Evolutionary conservation across 2,888 invertebrate genomes (phyloP).

Genomic region (Cataglyphis cursor): DNA sequence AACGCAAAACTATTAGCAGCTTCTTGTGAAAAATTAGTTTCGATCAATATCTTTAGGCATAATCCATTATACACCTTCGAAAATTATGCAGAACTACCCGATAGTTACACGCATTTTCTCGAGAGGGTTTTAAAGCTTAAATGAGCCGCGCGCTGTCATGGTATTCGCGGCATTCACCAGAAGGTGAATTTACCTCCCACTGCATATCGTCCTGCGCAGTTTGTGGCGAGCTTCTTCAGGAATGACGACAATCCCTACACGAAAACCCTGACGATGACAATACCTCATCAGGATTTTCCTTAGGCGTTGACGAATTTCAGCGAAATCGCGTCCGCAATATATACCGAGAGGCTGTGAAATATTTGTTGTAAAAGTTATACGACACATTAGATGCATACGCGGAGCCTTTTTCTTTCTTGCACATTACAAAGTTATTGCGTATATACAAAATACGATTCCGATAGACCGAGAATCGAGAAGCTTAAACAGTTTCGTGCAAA

Average conservation of each 20-base stretch:
- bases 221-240: slow-evolving; percentile 47
- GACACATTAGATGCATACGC: neutral
- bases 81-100: slow-evolving; percentile 15
- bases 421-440: neutral
- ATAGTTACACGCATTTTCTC: slow-evolving; percentile 40
- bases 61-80: neutral
- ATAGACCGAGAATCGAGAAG: neutral
- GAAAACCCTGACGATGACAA: slow-evolving; percentile 34
- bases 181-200: neutral
- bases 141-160: slow-evolving; percentile 66
- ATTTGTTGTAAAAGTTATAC: slow-evolving; percentile 42
- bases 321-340: slow-evolving; percentile 25
- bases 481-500: neutral
- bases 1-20: neutral
- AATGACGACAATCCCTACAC: slow-evolving; percentile 39
- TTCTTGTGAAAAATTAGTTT: slow-evolving; percentile 1
- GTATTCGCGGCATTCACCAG: slow-evolving; percentile 53
- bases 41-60: neutral
- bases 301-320: slow-evolving; percentile 47
- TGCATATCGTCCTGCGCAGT: slow-evolving; percentile 25
- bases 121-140: slow-evolving; percentile 62
- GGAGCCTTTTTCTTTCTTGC: neutral
- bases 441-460: slow-evolving; percentile 16
- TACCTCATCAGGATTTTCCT: slow-evolving; percentile 42
- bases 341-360: slow-evolving; percentile 34